Base-by-base conservation (phyloP, 30 jellyfish, hydroid and myxozoan genomes). In the Turritopsis rubra region DNA sequence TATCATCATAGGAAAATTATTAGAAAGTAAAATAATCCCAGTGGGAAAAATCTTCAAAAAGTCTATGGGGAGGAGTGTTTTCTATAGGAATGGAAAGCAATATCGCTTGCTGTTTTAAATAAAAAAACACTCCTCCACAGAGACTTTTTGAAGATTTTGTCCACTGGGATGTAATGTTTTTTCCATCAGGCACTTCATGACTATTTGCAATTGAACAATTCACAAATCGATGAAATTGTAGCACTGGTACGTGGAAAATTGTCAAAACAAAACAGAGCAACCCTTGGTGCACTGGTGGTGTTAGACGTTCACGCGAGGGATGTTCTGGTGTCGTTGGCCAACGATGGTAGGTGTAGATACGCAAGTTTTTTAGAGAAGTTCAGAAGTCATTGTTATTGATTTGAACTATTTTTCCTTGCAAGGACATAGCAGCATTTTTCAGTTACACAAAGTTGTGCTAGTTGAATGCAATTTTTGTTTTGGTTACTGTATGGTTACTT, bases 231-330 rank as follows among this genome's bases (percentile, higher is more conserved):
- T 41, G 97, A 93, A 24, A 93, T 93, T 78, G 99, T 93, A 54
- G 96, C 96, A 85, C 90, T 93, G 73, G 99, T 93, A 41, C 94
- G 99, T 66, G 99, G 99, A 1, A 73, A 88, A 66, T 73, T 93
- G 21, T 93, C 99, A 81, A 93, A 93, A 65, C 99, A 93, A 86
- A 85, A 93, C 83, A 79, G 99, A 28, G 99, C 99, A 1, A 93
- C 99, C 1, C 94, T 93, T 22, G 99, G 99, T 30, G 99, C 99
- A n/a, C 76, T 93, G 89, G 99, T 93, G 23, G 99, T 93, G 31
- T 68, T 93, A 79, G 99, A 93, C 79, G 99, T 93, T 26, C 99
- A 93, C 75, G 97, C 99, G 4, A 79, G 99, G 31, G 99, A 93
- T 83, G 99, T 93, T 0, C 81, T 93, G 66, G 95, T 72, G 27